phyloP scores from a whole-genome alignment of 2,113 vertebrate species.

The Trichomycterus rosablanca region DNA sequence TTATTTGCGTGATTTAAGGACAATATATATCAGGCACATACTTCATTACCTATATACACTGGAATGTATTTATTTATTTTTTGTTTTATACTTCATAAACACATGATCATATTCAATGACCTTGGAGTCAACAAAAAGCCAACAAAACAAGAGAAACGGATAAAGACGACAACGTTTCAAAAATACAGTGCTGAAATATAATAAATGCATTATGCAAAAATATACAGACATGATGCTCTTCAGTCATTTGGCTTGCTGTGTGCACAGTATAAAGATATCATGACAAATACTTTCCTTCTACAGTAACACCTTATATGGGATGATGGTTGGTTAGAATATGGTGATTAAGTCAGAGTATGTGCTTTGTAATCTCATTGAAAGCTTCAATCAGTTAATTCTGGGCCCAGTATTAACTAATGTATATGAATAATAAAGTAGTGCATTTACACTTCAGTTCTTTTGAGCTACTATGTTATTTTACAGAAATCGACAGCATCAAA shows the following conservation, averaged over 20 bases:
- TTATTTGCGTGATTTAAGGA: too few species aligned
- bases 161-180: too few species aligned
- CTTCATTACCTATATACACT: too few species aligned
- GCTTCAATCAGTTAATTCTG: too few species aligned
- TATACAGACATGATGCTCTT: neutral
- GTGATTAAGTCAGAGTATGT: too few species aligned
- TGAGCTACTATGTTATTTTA: too few species aligned
- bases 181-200: too few species aligned
- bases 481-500: too few species aligned
- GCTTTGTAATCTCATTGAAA: too few species aligned
- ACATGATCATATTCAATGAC: slow-evolving; percentile 34
- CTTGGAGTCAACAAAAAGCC: slow-evolving; percentile 40
- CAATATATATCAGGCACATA: too few species aligned
- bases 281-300: neutral
- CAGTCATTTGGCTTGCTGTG: neutral
- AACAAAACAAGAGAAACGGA: neutral
- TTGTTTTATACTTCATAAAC: slow-evolving; percentile 25
- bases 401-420: too few species aligned
- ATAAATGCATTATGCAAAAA: neutral
- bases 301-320: neutral
- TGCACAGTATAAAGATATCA: neutral
- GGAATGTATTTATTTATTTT: slow-evolving; percentile 32
- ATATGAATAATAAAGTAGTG: neutral
- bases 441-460: neutral
- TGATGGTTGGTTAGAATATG: too few species aligned